Evolutionary conservation across 2,113 vertebrate species (phyloP).

Genomic region (Drymodes brunneopygia): DNA sequence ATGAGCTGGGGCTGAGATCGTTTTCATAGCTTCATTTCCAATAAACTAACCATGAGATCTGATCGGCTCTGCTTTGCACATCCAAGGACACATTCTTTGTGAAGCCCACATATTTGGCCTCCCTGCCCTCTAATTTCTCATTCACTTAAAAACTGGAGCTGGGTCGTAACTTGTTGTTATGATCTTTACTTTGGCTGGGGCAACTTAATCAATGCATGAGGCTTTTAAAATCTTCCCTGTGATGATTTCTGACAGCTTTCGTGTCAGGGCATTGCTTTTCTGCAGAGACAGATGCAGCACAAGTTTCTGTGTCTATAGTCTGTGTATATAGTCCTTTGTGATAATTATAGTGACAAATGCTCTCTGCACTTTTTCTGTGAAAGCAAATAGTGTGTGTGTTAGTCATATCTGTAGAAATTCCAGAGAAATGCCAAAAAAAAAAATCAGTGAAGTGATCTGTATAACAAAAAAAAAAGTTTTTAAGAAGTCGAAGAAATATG

Average conservation of each 20-base stretch:
- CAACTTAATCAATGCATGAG: not conserved
- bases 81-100: not conserved
- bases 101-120: not conserved
- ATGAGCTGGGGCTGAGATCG: not conserved
- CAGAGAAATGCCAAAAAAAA: not conserved
- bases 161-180: not conserved
- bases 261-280: not conserved
- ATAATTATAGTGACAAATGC: not conserved
- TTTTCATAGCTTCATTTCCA: not conserved
- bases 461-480: not conserved
- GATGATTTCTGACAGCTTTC: constrained; percentile 15
- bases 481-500: not conserved
- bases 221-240: not conserved
- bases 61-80: not conserved
- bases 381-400: not conserved
- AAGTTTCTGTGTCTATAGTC: not conserved
- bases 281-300: not conserved
- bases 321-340: not conserved
- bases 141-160: constrained; percentile 7
- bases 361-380: not conserved
- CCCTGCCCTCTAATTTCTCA: constrained; percentile 19
- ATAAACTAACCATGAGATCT: not conserved
- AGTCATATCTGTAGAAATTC: not conserved
- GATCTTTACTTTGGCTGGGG: not conserved
- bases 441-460: not conserved